Evolutionary conservation across 92 coral and sea anemone genomes (phyloP).

Genomic region (Heliopora coerulea): DNA sequence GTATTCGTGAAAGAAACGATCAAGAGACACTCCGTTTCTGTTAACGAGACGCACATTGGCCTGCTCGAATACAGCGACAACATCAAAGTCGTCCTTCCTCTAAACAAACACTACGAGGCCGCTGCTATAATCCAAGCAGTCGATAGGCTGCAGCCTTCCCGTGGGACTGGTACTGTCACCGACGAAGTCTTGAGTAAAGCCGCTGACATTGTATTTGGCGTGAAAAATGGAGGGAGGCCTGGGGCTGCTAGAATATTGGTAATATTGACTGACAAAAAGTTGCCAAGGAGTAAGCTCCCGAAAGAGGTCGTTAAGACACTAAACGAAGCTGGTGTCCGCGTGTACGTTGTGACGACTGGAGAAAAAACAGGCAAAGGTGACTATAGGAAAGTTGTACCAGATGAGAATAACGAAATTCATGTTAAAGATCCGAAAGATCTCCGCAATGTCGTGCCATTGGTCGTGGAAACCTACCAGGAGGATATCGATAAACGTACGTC

Average conservation of each 20-base stretch:
- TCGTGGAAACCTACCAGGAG: conserved; percentile 10
- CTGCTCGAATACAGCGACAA: conserved; percentile 65
- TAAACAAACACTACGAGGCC: conserved; percentile 7
- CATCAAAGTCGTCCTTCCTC: conserved; percentile 50
- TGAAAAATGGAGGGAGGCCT: conserved; percentile 48
- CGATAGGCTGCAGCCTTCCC: conserved; percentile 4
- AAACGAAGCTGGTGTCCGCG: conserved; percentile 29
- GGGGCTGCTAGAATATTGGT: conserved; percentile 64
- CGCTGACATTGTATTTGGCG: conserved; percentile 14
- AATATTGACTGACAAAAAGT: conserved; percentile 45
- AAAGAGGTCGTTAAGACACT: conserved; percentile 7
- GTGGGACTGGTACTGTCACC: conserved; percentile 15
- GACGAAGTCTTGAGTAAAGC: conserved; percentile 23
- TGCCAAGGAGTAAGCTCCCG: conserved; percentile 24
- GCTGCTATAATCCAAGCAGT: neutral
- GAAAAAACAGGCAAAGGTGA: conserved; percentile 1
- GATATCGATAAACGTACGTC: conserved; percentile 33
- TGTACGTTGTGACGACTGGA: conserved; percentile 29
- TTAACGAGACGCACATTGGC: conserved; percentile 72
- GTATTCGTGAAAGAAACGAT: conserved; percentile 63
- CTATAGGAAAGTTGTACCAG: conserved; percentile 21
- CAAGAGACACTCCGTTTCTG: conserved; percentile 58
- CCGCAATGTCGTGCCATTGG: conserved; percentile 1
- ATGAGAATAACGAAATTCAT: conserved; percentile 25
- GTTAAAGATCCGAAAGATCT: conserved; percentile 33